Conservation (phyloP, 2,888 invertebrate species). For the Xestia rhomboidea region DNA sequence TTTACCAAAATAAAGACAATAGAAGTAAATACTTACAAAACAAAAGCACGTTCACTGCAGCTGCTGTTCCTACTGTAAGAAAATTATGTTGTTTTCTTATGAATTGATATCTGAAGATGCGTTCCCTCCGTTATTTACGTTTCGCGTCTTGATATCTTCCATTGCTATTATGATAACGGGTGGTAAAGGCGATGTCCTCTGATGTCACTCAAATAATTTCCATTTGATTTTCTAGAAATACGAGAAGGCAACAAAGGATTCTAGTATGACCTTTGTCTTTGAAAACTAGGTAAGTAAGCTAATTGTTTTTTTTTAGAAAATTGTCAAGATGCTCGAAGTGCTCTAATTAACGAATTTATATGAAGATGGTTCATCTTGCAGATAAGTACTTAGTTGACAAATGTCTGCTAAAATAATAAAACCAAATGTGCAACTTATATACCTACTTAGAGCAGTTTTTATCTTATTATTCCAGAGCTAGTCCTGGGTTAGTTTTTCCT, state of each 20-base stretch:
- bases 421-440: not conserved
- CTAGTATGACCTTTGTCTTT: slow-evolving; percentile 10
- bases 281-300: not conserved
- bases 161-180: slow-evolving; percentile 4
- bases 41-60: not conserved
- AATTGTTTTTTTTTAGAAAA: too few species aligned
- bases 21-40: not conserved
- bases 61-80: not conserved
- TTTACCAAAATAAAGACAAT: not conserved
- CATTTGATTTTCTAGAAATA: slow-evolving; percentile 27
- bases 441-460: not conserved
- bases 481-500: not conserved
- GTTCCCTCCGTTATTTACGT: not conserved
- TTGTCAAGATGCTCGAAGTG: not conserved
- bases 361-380: not conserved
- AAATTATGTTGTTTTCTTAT: not conserved
- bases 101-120: not conserved
- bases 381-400: not conserved
- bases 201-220: slow-evolving; percentile 37
- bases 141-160: slow-evolving; percentile 1
- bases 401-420: not conserved
- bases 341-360: not conserved
- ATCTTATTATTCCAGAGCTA: not conserved
- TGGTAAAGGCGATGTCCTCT: not conserved
- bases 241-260: slow-evolving; percentile 4